phyloP scores from a whole-genome alignment of 2,888 invertebrate genomes.

The Drosophila emarginata region DNA sequence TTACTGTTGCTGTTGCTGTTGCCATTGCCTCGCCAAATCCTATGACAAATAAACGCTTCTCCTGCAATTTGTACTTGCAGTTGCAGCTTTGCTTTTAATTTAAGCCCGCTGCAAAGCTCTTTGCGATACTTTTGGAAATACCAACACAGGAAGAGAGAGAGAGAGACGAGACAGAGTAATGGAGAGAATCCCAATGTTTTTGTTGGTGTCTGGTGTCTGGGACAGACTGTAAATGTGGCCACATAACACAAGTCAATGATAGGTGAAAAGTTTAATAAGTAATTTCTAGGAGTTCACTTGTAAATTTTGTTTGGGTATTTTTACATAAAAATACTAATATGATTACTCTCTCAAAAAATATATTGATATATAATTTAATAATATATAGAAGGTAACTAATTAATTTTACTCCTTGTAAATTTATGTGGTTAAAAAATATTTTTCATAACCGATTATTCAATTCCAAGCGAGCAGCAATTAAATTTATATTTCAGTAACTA shows the following conservation, averaged over 20 bases:
- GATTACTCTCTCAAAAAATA: too few species aligned
- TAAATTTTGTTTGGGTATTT: background rate
- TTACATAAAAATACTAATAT: too few species aligned
- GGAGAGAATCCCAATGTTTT: background rate
- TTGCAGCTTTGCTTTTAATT: conserved; percentile 67
- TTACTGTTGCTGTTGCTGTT: background rate
- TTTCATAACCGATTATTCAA: too few species aligned
- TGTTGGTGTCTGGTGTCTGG: conserved; percentile 8
- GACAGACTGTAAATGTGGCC: background rate
- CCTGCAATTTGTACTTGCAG: conserved; percentile 59
- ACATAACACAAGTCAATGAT: conserved; percentile 11
- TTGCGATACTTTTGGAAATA: conserved; percentile 26
- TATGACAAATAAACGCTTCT: conserved; percentile 68
- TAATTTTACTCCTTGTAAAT: too few species aligned
- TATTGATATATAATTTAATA: too few species aligned
- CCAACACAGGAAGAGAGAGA: conserved; percentile 2
- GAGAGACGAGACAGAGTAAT: background rate
- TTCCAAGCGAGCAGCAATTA: too few species aligned
- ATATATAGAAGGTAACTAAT: too few species aligned
- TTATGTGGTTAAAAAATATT: too few species aligned
- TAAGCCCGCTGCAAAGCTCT: conserved; percentile 47
- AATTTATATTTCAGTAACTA: too few species aligned
- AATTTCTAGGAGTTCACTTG: background rate
- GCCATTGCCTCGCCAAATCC: conserved; percentile 57
- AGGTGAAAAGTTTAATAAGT: conserved; percentile 11